Percentiles rank a stretch among this genome's conserved stretches.
phyloP scores from a whole-genome alignment of 1,140 invertebrate genomes.

The Eueides isabella region DNA sequence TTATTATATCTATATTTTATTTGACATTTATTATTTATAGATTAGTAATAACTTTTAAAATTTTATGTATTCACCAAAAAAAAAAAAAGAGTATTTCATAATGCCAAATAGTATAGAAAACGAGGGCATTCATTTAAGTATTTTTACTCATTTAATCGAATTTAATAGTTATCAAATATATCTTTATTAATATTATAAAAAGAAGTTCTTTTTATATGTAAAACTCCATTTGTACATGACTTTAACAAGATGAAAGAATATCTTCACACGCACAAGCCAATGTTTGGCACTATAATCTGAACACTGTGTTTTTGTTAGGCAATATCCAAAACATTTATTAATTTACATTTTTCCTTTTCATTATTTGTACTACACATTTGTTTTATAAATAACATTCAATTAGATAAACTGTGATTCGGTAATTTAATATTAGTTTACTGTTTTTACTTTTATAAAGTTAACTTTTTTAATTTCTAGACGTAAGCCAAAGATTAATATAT shows the following conservation, averaged over 20 bases:
- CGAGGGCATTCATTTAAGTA: no score
- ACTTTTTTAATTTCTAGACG: no score
- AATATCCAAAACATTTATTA: not conserved
- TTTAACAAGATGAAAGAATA: not conserved
- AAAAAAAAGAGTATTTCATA: no score
- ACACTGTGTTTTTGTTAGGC: conserved; percentile 45
- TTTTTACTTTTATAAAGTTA: no score
- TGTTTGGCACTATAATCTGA: conserved; percentile 61
- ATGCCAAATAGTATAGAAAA: no score
- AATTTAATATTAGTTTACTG: not conserved
- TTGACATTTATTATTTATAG: not conserved
- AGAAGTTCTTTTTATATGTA: not conserved
- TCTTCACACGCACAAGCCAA: conserved; percentile 43
- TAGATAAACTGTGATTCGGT: not conserved
- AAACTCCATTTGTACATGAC: not conserved
- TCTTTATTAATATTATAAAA: no score
- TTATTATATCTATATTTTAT: not conserved
- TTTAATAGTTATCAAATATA: no score
- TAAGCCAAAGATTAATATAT: no score
- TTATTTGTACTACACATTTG: conserved; percentile 6
- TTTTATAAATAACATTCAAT: not conserved
- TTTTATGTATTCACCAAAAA: not conserved
- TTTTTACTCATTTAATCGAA: no score
- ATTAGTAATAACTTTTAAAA: not conserved
- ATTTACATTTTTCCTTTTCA: not conserved